Evolutionary conservation across 2,888 invertebrate species (phyloP).

Genomic region (Beris chalybata): DNA sequence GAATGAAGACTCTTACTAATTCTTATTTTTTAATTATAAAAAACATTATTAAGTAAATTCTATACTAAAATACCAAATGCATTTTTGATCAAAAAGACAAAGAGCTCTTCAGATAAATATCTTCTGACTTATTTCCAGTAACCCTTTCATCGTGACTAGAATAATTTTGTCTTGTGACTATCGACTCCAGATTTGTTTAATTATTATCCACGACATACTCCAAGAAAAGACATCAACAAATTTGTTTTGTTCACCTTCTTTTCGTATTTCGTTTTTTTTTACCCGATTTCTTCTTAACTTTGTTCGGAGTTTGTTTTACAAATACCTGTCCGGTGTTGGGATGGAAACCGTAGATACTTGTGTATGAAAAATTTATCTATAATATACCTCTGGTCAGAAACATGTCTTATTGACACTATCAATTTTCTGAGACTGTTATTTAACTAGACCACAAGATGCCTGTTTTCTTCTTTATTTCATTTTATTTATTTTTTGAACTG

Average conservation of each 20-base stretch:
- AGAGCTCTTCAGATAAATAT: too few species aligned
- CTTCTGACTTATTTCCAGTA: too few species aligned
- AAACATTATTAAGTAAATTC: too few species aligned
- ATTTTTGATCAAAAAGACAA: too few species aligned
- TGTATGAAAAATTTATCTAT: neutral
- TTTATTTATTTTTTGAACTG: neutral
- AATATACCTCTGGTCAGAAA: slow-evolving; percentile 7
- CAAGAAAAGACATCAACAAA: slow-evolving; percentile 5
- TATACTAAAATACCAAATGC: too few species aligned
- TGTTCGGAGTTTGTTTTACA: slow-evolving; percentile 10
- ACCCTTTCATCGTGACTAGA: too few species aligned
- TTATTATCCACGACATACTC: slow-evolving; percentile 17
- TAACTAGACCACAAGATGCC: slow-evolving; percentile 31
- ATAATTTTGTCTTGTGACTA: slow-evolving; percentile 13
- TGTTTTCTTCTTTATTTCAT: neutral
- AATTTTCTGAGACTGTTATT: slow-evolving; percentile 29
- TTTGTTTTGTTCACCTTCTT: neutral
- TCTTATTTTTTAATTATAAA: too few species aligned
- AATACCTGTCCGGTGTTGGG: neutral
- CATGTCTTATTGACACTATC: slow-evolving; percentile 24
- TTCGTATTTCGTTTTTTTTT: neutral
- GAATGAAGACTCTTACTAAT: too few species aligned
- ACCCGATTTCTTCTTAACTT: neutral
- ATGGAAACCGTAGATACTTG: slow-evolving; percentile 10
- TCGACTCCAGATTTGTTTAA: slow-evolving; percentile 4